Conservation (phyloP, 2,797 vertebrate genomes). For the Antrozous pallidus region DNA sequence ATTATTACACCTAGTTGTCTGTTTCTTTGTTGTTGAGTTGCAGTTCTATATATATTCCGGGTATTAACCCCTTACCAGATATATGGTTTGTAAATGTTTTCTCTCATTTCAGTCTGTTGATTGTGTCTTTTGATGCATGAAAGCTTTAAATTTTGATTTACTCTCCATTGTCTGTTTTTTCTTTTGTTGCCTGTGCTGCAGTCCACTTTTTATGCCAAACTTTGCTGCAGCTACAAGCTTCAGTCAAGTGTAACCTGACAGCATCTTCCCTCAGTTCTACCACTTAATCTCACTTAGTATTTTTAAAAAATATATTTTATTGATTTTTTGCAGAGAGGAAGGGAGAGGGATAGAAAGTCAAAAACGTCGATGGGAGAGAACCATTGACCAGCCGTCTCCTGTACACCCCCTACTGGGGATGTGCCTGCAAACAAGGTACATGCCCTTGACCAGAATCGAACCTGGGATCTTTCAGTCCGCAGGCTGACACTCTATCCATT, state of each 20-base stretch:
- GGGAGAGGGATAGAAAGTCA: too few relatives aligned
- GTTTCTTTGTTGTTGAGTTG: not conserved
- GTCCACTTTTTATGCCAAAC: not conserved
- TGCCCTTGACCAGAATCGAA: too few relatives aligned
- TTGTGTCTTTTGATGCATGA: not conserved
- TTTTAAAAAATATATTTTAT: too few relatives aligned
- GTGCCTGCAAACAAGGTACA: too few relatives aligned
- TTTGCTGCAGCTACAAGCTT: not conserved
- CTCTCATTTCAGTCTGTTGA: not conserved
- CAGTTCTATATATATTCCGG: not conserved
- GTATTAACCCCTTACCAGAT: not conserved
- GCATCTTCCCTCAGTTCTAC: not conserved
- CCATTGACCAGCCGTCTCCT: too few relatives aligned
- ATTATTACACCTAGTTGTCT: not conserved
- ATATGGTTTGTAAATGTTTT: not conserved
- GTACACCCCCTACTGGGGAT: too few relatives aligned
- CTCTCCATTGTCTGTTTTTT: not conserved
- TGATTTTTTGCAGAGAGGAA: too few relatives aligned
- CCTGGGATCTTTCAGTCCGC: too few relatives aligned
- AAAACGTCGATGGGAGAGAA: too few relatives aligned
- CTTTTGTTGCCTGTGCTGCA: not conserved
- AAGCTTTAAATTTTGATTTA: not conserved
- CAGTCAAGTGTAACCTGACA: not conserved
- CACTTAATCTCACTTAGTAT: not conserved
- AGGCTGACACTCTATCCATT: too few relatives aligned